phyloP scores from a whole-genome alignment of 1,140 invertebrate genomes.

The Penaeus japonicus region DNA sequence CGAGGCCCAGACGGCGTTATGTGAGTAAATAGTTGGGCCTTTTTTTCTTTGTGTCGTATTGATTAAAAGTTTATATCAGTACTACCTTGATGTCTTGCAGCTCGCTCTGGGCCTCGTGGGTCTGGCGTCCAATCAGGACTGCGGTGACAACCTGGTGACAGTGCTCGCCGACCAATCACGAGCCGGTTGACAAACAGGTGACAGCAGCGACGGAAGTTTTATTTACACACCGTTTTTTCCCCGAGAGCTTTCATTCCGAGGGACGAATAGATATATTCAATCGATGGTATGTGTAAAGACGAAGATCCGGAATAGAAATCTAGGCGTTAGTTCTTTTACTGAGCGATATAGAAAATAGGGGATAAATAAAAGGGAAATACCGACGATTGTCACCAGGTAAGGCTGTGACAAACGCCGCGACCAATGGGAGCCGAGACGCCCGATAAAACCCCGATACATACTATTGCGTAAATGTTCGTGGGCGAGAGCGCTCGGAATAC shows the following conservation, averaged over 20 bases:
- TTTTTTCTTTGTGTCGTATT: not conserved
- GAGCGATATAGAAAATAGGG: not conserved
- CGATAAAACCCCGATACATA: not conserved
- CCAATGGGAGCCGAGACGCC: slow-evolving; percentile 33
- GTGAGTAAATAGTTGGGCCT: not conserved
- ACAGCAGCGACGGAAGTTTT: slow-evolving; percentile 24
- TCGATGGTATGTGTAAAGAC: not conserved
- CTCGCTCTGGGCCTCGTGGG: not conserved
- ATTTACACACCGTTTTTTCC: slow-evolving; percentile 35
- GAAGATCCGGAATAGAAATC: not conserved
- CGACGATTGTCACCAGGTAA: slow-evolving; percentile 46
- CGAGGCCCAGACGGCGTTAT: not conserved
- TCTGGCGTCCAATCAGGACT: slow-evolving; percentile 36
- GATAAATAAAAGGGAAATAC: not conserved
- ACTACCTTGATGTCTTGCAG: slow-evolving; percentile 17
- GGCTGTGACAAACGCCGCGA: slow-evolving; percentile 34
- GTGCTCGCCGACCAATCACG: slow-evolving; percentile 28
- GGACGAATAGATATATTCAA: not conserved
- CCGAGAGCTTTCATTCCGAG: too few relatives aligned
- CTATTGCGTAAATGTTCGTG: slow-evolving; percentile 37
- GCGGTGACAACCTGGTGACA: slow-evolving; percentile 52
- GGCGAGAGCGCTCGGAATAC: not conserved
- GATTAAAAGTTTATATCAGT: not conserved
- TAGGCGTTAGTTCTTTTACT: not conserved
- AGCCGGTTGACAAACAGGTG: slow-evolving; percentile 47